Base-by-base conservation (phyloP, 1,140 invertebrate genomes). In the Zaprionus vittiger region DNA sequence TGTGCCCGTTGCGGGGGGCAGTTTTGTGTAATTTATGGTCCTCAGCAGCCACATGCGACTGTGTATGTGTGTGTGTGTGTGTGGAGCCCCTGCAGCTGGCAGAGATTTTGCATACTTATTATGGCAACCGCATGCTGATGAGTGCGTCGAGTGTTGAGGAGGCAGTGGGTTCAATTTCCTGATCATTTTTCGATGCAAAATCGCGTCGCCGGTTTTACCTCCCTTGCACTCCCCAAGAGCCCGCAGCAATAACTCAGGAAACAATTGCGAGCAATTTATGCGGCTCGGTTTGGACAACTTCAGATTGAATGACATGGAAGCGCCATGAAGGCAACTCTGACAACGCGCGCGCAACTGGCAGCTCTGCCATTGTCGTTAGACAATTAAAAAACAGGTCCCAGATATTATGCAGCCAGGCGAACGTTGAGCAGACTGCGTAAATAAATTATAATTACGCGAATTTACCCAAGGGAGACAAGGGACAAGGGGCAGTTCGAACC, bases 11-110 rank as follows among this genome's bases (percentile, higher is more conserved):
- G 17, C 49, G n/a, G 41, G 37, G 77, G 73, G 67, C 78, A 72
- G 71, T 81, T 83, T 87, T 79, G 78, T 83, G 80, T 81, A 84
- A 89, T 89, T 87, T 87, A 89, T 87, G 84, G 79, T 60, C 77
- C 74, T 87, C 44, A 59, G 57, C 79, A 70, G 67, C 77, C 76
- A 52, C n/a, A 56, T 63, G 41, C 63, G 28, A 64, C 61, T 41
- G 65, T 38, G 17, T 47, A 17, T 34, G 28, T 12, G 17, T 15
- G 55, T 24, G 15, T n/a, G 17, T 28, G 47, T 41, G 49, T 28
- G 28, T 41, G 44, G 4, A 55, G 54, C 12, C 15, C 57, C 49
- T 74, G 70, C 75, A 75, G 67, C 57, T 76, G 72, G 38, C 71
- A 68, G 63, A 73, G 75, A 73, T 86, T 86, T 82, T 86, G 83